Evolutionary conservation across 2,113 vertebrate genomes (phyloP).

Genomic region (Sardina pilchardus): DNA sequence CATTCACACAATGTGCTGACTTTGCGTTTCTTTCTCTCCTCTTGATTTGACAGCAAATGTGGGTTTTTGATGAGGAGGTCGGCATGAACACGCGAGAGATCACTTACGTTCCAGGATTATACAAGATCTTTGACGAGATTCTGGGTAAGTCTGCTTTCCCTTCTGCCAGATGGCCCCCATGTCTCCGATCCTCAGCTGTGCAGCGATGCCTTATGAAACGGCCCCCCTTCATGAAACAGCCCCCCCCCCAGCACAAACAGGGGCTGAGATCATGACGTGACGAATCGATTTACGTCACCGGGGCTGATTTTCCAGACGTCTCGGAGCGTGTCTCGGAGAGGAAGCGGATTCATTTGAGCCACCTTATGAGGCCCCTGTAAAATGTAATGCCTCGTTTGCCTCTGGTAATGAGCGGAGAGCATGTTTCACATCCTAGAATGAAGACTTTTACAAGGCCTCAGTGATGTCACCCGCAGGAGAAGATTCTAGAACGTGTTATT

Average conservation of each 20-base stretch:
- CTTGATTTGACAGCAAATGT: conserved; percentile 82
- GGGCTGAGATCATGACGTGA: not conserved
- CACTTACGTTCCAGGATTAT: conserved; percentile 95
- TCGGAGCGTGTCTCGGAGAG: not conserved
- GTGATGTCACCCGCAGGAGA: not conserved
- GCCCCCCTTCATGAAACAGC: too few species aligned
- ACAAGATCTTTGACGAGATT: conserved; percentile 99
- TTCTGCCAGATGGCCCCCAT: too few species aligned
- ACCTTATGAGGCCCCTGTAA: not conserved
- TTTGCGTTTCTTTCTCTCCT: not conserved
- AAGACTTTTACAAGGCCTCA: not conserved
- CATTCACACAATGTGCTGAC: too few species aligned
- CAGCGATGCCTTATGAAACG: too few species aligned
- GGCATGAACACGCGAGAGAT: conserved; percentile 98
- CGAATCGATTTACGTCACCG: not conserved
- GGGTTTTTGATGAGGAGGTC: conserved; percentile 96
- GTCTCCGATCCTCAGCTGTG: too few species aligned
- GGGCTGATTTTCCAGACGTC: not conserved
- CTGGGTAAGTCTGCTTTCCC: conserved; percentile 79
- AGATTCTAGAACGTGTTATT: not conserved
- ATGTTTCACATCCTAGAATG: not conserved
- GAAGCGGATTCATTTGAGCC: not conserved
- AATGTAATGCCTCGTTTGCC: not conserved
- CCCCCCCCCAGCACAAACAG: not conserved
- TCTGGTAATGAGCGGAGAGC: not conserved